Conservation (phyloP, 2,888 invertebrate genomes). For the Steinernema scapterisci region DNA sequence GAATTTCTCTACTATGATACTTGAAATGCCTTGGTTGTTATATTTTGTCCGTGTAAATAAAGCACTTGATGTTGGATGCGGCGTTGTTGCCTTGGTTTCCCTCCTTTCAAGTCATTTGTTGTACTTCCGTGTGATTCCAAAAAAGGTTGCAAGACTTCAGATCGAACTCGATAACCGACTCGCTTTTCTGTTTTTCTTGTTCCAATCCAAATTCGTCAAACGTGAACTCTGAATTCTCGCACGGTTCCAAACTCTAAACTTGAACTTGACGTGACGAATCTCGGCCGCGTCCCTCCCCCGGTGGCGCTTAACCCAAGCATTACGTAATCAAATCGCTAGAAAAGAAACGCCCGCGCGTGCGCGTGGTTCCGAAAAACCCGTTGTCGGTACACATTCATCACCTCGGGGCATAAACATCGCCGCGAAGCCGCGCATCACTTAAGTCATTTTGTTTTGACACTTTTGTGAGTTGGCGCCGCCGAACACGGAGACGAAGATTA, state of each 20-base stretch:
- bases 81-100: too few relatives aligned
- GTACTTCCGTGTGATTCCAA: too few relatives aligned
- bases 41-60: slow-evolving; percentile 29
- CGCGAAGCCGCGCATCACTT: slow-evolving; percentile 3
- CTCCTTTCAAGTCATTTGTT: too few relatives aligned
- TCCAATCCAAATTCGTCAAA: too few relatives aligned
- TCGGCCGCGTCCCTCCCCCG: not conserved
- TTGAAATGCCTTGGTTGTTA: slow-evolving; percentile 17
- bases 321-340: slow-evolving; percentile 16
- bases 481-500: not conserved
- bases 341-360: not conserved
- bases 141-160: too few relatives aligned
- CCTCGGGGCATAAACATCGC: slow-evolving; percentile 21
- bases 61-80: not conserved
- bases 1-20: not conserved
- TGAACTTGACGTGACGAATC: slow-evolving; percentile 21
- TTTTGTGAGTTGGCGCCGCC: not conserved
- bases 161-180: too few relatives aligned
- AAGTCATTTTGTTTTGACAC: slow-evolving; percentile 32
- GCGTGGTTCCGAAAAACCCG: slow-evolving; percentile 20
- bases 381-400: slow-evolving; percentile 20
- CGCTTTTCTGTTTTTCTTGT: too few relatives aligned
- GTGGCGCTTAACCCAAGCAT: not conserved
- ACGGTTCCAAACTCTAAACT: slow-evolving; percentile 5
- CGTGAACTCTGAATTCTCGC: not conserved